A percentile compares a stretch with the other conserved stretches of the same genome.
phyloP scores from a whole-genome alignment of 2,797 vertebrate species.

The Tenualosa thibaudeaui region DNA sequence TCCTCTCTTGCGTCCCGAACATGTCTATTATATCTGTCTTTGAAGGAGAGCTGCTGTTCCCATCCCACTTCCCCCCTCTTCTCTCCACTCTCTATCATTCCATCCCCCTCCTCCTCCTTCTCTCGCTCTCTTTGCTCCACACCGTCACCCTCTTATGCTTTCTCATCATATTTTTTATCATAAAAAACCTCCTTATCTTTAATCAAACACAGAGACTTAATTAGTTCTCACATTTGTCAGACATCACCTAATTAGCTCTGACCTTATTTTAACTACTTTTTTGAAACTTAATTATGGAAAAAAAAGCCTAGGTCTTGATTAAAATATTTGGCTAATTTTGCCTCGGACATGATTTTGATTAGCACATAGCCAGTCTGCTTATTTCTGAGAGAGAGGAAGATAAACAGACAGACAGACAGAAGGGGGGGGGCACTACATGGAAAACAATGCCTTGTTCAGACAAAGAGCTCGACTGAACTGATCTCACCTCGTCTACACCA shows the following conservation, averaged over 20 bases:
- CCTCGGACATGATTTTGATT: constrained; percentile 45
- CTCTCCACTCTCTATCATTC: constrained; percentile 4
- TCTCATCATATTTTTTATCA: constrained; percentile 69
- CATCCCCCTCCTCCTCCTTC: constrained; percentile 31
- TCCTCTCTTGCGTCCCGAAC: neutral
- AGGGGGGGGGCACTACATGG: neutral
- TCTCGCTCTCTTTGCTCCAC: constrained; percentile 21
- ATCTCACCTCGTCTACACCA: neutral
- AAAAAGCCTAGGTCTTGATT: constrained; percentile 52
- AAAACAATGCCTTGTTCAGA: neutral
- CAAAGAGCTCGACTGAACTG: neutral
- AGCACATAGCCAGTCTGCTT: constrained; percentile 2
- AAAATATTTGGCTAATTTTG: constrained; percentile 56
- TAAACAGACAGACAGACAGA: neutral
- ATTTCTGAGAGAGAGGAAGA: neutral
- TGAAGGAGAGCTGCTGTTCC: neutral
- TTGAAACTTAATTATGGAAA: constrained; percentile 61
- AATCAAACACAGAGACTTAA: constrained; percentile 72
- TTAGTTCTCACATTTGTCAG: constrained; percentile 68
- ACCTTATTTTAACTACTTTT: constrained; percentile 70
- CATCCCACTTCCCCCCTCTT: neutral
- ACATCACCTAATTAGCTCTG: constrained; percentile 72
- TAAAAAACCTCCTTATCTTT: constrained; percentile 64
- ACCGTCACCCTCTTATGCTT: constrained; percentile 52
- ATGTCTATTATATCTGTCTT: constrained; percentile 48